These are phyloP conservation scores for Hippasteria phrygiana DNA, from an alignment of 53 echinoderm and acorn worm genomes.

Conservation along the genomic window DNA sequence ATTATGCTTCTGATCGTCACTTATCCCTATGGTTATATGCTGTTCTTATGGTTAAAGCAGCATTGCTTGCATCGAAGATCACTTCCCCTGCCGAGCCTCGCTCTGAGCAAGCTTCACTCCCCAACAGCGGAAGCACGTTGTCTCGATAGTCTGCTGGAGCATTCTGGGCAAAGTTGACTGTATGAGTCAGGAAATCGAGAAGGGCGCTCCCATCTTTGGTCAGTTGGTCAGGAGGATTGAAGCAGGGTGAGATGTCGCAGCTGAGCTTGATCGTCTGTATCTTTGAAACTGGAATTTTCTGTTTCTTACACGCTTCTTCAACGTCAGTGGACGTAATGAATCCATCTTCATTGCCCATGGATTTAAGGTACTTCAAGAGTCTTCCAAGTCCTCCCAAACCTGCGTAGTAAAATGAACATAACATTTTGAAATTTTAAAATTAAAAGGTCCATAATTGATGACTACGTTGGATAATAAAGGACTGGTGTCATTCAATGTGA, in stretches of 20 bases:
- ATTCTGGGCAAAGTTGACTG: constrained; percentile 13
- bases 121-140: not conserved
- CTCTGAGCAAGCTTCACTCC: constrained; percentile 20
- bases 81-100: constrained; percentile 13
- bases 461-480: too few relatives aligned
- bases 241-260: constrained; percentile 22
- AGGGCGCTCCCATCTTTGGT: constrained; percentile 7
- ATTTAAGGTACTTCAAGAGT: not conserved
- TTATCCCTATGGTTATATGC: not conserved
- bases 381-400: constrained; percentile 1
- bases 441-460: too few relatives aligned
- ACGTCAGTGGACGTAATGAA: not conserved
- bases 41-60: not conserved
- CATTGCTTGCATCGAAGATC: constrained; percentile 2
- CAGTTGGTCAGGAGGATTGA: constrained; percentile 6
- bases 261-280: not conserved
- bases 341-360: not conserved
- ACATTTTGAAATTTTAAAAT: too few relatives aligned
- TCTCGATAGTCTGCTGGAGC: constrained; percentile 15
- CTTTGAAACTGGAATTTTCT: not conserved
- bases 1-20: too few relatives aligned
- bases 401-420: too few relatives aligned
- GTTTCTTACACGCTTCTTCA: constrained; percentile 3
- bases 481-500: too few relatives aligned
- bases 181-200: constrained; percentile 45